phyloP scores from a whole-genome alignment of 2,113 vertebrate species.

The Irena cyanogastra region DNA sequence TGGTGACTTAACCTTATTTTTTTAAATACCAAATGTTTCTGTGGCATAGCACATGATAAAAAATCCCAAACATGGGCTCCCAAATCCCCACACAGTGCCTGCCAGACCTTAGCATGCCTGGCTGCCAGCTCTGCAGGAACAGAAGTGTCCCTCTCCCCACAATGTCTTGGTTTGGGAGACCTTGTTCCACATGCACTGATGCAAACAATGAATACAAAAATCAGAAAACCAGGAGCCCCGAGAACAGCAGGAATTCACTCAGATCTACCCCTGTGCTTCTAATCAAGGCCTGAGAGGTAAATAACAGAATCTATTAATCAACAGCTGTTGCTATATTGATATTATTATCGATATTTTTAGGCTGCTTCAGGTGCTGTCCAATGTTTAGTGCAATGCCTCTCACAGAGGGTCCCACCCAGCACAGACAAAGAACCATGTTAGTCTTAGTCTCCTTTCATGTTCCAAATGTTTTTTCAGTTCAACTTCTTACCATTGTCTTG shows the following conservation, averaged over 20 bases:
- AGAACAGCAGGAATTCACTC: neutral
- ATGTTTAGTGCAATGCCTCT: neutral
- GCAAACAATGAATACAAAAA: neutral
- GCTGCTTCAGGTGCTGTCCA: neutral
- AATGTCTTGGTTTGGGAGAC: neutral
- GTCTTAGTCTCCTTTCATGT: neutral
- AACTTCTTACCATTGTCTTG: neutral
- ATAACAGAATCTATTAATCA: neutral
- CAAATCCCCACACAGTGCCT: neutral
- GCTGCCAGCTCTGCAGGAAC: neutral
- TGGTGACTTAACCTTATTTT: neutral
- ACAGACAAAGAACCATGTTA: accelerated
- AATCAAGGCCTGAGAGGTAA: neutral
- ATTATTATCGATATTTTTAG: neutral
- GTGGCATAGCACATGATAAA: neutral
- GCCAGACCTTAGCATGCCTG: neutral
- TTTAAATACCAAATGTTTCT: neutral
- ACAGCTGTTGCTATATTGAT: neutral
- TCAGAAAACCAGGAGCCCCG: neutral
- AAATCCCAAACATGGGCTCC: neutral
- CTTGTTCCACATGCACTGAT: accelerated
- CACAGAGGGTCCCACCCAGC: accelerated
- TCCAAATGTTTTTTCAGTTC: neutral
- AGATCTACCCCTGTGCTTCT: neutral
- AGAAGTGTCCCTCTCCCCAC: neutral